Conservation (phyloP, 2,888 invertebrate species). For the Noctua janthina region DNA sequence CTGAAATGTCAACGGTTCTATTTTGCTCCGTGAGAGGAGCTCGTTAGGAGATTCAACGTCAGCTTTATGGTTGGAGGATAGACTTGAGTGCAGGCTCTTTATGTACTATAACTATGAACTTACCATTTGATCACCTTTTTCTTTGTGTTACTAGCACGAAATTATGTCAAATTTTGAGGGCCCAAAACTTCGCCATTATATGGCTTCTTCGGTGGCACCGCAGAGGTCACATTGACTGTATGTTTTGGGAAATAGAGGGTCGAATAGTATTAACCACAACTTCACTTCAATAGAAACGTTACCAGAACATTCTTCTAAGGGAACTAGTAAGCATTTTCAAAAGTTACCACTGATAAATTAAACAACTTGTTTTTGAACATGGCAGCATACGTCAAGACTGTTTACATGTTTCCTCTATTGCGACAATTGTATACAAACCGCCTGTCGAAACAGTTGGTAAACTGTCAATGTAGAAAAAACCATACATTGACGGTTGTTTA, state of each 20-base stretch:
- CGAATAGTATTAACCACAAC: not conserved
- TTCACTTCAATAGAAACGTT: not conserved
- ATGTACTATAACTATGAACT: not conserved
- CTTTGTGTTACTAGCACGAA: not conserved
- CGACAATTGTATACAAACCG: conserved; percentile 14
- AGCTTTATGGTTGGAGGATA: not conserved
- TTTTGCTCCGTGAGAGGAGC: conserved; percentile 23
- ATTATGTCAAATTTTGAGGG: not conserved
- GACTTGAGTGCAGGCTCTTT: not conserved
- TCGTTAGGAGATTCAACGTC: conserved; percentile 18
- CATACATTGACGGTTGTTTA: not conserved
- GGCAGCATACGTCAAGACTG: conserved; percentile 6
- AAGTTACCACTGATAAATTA: not conserved
- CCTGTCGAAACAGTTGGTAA: conserved; percentile 8
- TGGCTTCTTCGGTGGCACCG: not conserved
- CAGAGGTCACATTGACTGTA: not conserved
- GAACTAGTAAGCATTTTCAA: not conserved
- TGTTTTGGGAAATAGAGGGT: not conserved
- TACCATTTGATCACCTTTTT: not conserved
- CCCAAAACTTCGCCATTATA: not conserved
- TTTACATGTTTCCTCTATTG: conserved; percentile 13
- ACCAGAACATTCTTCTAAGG: not conserved
- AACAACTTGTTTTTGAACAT: not conserved
- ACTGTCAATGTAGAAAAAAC: conserved; percentile 2
- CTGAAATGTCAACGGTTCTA: conserved; percentile 69